Percentiles rank a stretch among this genome's conserved stretches.
Conservation (phyloP, 2,888 invertebrate genomes). For the Conops quadrifasciatus region DNA sequence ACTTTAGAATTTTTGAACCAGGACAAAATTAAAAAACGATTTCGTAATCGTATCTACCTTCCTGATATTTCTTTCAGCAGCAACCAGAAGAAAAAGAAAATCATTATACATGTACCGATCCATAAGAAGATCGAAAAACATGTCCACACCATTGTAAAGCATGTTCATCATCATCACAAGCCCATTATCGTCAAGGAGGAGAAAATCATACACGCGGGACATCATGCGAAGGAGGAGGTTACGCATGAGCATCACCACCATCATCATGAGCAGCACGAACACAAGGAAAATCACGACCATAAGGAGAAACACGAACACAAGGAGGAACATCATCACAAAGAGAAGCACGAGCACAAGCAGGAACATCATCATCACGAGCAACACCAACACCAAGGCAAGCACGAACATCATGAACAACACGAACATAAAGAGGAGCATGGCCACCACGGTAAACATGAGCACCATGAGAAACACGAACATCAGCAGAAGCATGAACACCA, state of each 20-base stretch:
- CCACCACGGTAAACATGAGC: neutral
- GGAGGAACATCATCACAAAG: slow-evolving; percentile 46
- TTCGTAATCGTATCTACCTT: neutral
- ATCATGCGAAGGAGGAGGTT: slow-evolving; percentile 58
- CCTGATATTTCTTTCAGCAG: slow-evolving; percentile 39
- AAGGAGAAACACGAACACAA: slow-evolving; percentile 46
- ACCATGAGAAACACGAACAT: slow-evolving; percentile 7
- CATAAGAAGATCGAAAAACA: slow-evolving; percentile 64
- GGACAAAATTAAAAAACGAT: neutral
- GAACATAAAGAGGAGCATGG: neutral
- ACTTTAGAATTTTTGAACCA: neutral
- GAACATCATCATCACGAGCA: slow-evolving; percentile 3
- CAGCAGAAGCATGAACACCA: neutral
- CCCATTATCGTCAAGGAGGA: slow-evolving; percentile 65
- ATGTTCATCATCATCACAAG: slow-evolving; percentile 65
- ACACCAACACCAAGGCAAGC: neutral
- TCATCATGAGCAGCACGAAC: slow-evolving; percentile 46
- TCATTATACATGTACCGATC: slow-evolving; percentile 63
- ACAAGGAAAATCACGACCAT: slow-evolving; percentile 46
- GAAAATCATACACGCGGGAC: slow-evolving; percentile 62
- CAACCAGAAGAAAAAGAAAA: slow-evolving; percentile 61
- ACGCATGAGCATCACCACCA: slow-evolving; percentile 54
- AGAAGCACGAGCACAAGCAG: slow-evolving; percentile 39
- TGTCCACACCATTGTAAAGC: slow-evolving; percentile 63
- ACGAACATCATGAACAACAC: slow-evolving; percentile 10